A percentile compares a stretch with the other conserved stretches of the same genome.
Evolutionary conservation across 2,113 vertebrate genomes (phyloP).

Genomic region (Tragulus kanchil): DNA sequence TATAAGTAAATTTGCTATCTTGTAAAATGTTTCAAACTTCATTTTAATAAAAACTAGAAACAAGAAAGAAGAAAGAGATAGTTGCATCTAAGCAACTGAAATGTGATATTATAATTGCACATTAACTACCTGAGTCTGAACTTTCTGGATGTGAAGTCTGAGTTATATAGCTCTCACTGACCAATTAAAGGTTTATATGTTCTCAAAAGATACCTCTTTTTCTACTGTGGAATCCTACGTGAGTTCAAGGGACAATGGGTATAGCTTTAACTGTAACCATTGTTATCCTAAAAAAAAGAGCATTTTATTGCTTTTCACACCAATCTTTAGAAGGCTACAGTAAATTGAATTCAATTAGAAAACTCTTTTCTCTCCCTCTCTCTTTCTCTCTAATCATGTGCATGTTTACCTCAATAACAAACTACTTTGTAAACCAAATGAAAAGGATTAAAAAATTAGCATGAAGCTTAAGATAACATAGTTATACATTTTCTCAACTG

Average conservation of each 20-base stretch:
- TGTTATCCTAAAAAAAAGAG: background rate
- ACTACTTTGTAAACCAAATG: conserved; percentile 41
- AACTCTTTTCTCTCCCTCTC: background rate
- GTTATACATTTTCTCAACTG: conserved; percentile 15
- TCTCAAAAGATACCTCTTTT: background rate
- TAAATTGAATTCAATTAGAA: background rate
- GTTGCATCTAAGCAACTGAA: background rate
- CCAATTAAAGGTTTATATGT: background rate
- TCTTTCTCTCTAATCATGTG: background rate
- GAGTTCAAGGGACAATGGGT: background rate
- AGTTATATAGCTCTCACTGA: background rate
- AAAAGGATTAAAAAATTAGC: conserved; percentile 59
- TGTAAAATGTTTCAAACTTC: background rate
- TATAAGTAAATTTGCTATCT: background rate
- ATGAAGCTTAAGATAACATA: conserved; percentile 12
- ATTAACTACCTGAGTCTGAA: background rate
- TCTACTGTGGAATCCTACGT: background rate
- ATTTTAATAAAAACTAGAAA: conserved; percentile 53
- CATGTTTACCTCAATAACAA: conserved; percentile 10
- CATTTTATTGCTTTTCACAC: background rate
- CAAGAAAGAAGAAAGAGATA: background rate
- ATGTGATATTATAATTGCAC: background rate
- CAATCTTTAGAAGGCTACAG: background rate
- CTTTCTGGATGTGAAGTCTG: conserved; percentile 22
- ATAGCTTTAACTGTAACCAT: background rate